A percentile compares a stretch with the other conserved stretches of the same genome.
These are phyloP conservation scores for Zygothrica quintamaculata DNA, from an alignment of 2,888 invertebrate species.

Conservation along the genomic window DNA sequence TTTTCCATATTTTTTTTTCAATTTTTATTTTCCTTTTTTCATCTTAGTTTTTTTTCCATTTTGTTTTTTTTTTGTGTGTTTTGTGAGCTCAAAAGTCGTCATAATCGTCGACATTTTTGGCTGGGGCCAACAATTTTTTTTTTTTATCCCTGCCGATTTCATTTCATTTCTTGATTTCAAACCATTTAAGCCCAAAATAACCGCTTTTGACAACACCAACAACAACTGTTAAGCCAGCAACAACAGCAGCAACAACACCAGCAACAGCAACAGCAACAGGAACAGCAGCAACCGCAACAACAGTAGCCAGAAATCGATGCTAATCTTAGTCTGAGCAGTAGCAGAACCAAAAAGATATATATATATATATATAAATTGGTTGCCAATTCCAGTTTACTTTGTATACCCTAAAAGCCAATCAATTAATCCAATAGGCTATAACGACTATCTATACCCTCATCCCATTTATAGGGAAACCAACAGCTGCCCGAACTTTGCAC, in stretches of 20 bases:
- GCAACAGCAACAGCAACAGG: constrained; percentile 38
- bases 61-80: constrained; percentile 21
- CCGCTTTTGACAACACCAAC: constrained; percentile 68
- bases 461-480: no score
- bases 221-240: constrained; percentile 13
- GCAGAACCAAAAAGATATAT: constrained; percentile 44
- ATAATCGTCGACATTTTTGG: constrained; percentile 71
- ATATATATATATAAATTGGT: no score
- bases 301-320: constrained; percentile 69
- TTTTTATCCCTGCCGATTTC: constrained; percentile 58
- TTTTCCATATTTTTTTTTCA: constrained; percentile 17
- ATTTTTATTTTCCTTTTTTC: constrained; percentile 24
- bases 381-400: constrained; percentile 55
- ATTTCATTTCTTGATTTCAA: constrained; percentile 67
- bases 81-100: constrained; percentile 66
- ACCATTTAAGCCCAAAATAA: constrained; percentile 70
- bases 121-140: constrained; percentile 34
- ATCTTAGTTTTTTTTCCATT: constrained; percentile 16
- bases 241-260: constrained; percentile 33
- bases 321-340: constrained; percentile 57
- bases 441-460: neutral
- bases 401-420: constrained; percentile 45
- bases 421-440: neutral
- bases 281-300: constrained; percentile 40
- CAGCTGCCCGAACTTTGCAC: no score